Evolutionary conservation across 2,797 vertebrate species (phyloP).

Genomic region (Pelobates cultripes): DNA sequence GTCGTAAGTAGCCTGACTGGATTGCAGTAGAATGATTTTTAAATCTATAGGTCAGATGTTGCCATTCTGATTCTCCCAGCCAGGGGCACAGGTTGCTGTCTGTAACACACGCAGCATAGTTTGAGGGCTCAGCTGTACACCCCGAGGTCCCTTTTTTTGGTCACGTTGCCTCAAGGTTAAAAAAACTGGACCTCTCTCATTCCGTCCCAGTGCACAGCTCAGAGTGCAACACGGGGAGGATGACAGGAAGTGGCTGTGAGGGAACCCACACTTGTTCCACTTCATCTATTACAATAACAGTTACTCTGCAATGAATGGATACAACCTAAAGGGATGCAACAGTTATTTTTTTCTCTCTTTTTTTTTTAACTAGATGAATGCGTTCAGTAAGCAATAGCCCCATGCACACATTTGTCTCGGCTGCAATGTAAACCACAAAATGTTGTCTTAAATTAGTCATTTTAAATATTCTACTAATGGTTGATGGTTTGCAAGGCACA

Average conservation of each 20-base stretch:
- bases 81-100: constrained; percentile 45
- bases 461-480: constrained; percentile 10
- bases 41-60: constrained; percentile 22
- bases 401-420: neutral
- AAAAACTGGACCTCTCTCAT: constrained; percentile 63
- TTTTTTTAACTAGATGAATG: constrained; percentile 51
- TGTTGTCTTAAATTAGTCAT: constrained; percentile 11
- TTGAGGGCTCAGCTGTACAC: constrained; percentile 56
- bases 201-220: constrained; percentile 64
- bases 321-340: constrained; percentile 62
- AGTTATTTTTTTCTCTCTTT: constrained; percentile 14
- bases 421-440: neutral
- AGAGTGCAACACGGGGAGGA: constrained; percentile 57
- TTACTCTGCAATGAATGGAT: constrained; percentile 63
- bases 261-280: constrained; percentile 62
- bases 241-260: constrained; percentile 67
- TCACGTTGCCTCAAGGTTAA: constrained; percentile 61
- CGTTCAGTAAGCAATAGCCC: constrained; percentile 30
- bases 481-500: constrained; percentile 3
- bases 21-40: neutral
- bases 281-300: constrained; percentile 60
- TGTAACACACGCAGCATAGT: constrained; percentile 54
- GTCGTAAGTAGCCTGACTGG: neutral
- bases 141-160: constrained; percentile 57
- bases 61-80: constrained; percentile 47